These are phyloP conservation scores for Euleptes europaea DNA, from an alignment of 2,113 vertebrate genomes.

Conservation along the genomic window DNA sequence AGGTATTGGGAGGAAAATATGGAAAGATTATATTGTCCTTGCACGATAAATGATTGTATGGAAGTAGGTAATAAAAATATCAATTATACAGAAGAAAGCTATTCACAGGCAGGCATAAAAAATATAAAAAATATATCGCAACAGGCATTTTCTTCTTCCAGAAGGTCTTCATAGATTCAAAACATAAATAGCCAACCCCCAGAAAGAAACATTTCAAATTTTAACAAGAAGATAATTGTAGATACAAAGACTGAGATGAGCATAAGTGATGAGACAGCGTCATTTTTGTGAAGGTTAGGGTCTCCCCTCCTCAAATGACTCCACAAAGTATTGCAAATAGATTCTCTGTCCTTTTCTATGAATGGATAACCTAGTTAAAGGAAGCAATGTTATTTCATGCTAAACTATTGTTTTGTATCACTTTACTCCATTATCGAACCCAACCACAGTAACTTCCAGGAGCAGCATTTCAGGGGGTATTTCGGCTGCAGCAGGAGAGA, in stretches of 20 bases:
- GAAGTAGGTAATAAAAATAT: constrained; percentile 6
- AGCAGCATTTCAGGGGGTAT: too few relatives aligned
- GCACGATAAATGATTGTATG: background rate
- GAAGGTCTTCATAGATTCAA: constrained; percentile 29
- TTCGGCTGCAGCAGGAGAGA: too few relatives aligned
- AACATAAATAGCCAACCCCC: constrained; percentile 57
- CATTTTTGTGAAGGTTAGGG: constrained; percentile 11
- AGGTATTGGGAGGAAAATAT: constrained; percentile 13
- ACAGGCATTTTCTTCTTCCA: background rate
- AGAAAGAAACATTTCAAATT: constrained; percentile 48
- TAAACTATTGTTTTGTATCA: background rate
- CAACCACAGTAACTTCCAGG: too few relatives aligned
- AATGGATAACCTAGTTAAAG: background rate
- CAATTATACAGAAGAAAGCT: background rate
- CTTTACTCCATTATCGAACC: too few relatives aligned
- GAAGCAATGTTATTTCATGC: background rate
- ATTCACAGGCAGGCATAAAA: constrained; percentile 17
- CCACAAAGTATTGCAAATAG: background rate
- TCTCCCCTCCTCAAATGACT: constrained; percentile 32
- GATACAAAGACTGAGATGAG: too few relatives aligned
- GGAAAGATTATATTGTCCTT: constrained; percentile 14
- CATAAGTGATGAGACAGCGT: constrained; percentile 38
- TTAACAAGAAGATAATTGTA: background rate
- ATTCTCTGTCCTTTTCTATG: constrained; percentile 20
- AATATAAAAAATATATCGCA: constrained; percentile 52